These are phyloP conservation scores for Leucoraja ocellata DNA, from an alignment of 2,797 vertebrate species.

Conservation along the genomic window DNA sequence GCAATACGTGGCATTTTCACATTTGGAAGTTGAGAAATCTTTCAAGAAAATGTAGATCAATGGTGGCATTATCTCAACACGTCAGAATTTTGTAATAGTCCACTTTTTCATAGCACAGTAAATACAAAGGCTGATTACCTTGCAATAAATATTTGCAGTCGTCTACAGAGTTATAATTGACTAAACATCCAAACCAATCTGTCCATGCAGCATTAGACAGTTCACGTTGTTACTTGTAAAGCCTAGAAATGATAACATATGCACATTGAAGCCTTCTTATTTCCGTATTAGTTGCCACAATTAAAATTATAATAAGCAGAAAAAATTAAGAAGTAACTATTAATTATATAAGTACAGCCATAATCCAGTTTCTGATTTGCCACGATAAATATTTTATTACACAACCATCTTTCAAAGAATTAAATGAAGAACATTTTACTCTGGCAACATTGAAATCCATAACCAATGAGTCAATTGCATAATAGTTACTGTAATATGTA, in stretches of 20 bases:
- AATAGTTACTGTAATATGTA: neutral
- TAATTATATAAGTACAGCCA: neutral
- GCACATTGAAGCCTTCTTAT: too few species aligned
- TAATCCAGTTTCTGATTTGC: neutral
- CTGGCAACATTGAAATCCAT: neutral
- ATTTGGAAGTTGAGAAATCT: conserved; percentile 2
- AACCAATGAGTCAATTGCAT: conserved; percentile 25
- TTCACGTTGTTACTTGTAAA: neutral
- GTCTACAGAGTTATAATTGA: neutral
- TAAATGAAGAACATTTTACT: neutral
- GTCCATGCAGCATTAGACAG: neutral
- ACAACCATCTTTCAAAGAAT: neutral
- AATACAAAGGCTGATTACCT: neutral
- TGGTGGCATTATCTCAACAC: neutral
- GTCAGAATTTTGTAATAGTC: neutral
- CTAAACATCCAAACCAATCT: neutral
- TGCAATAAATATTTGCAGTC: neutral
- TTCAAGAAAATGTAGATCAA: conserved; percentile 16
- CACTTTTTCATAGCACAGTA: neutral
- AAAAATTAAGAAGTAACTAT: neutral
- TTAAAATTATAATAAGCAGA: neutral
- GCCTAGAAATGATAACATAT: too few species aligned
- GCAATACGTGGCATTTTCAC: conserved; percentile 29
- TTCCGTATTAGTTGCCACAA: too few species aligned
- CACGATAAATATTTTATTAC: neutral